Evolutionary conservation across 2,797 vertebrate genomes (phyloP), one percentile per base, ranked within the genome.

Genomic region (Danio aesculapii): DNA sequence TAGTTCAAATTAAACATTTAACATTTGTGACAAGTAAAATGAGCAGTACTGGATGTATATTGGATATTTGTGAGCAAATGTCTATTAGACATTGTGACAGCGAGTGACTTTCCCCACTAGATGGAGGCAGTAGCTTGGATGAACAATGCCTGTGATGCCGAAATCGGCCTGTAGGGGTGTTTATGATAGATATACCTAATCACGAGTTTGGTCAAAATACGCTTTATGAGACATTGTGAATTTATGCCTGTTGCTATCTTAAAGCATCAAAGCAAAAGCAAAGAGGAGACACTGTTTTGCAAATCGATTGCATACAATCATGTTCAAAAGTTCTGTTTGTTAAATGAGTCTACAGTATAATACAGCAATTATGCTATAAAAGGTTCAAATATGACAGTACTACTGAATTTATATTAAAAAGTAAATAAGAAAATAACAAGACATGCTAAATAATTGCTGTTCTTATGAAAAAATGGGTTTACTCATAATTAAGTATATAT

Each of bases 41-140:
- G 50, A 55, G 12, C n/a, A 55, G 13, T 16, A 14, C 6, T 11
- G 8, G 0, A 1, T 21, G 6, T 58, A 5, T 58, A 7, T 41
- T 21, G 0, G 11, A 43, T 17, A 44, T 21, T 4, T 46, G 57
- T 55, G 11, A 58, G 55, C 49, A 62, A 49, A 62, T 62, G 4
- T 41, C 14, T 10, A 50, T 14, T 39, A 52, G 17, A 17, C 58
- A 63, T 17, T 41, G 13, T 50, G 1, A 19, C 8, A 46, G 21
- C 0, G 47, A 43, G 47, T 59, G 0, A 0, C 8, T 76, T 86
- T 14, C 1, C 53, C 86, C 92, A 90, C 88, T 90, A 93, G 92
- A 87, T 91, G 91, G 92, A 8, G 84, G 4, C 84, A 84, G 11
- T 50, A 67, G 16, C 11, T 52, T 47, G 57, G 16, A 2, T 63